A percentile compares a stretch with the other conserved stretches of the same genome.
These are phyloP conservation scores for Ceratosolen solmsi DNA, from an alignment of 1,140 invertebrate genomes.

Conservation along the genomic window DNA sequence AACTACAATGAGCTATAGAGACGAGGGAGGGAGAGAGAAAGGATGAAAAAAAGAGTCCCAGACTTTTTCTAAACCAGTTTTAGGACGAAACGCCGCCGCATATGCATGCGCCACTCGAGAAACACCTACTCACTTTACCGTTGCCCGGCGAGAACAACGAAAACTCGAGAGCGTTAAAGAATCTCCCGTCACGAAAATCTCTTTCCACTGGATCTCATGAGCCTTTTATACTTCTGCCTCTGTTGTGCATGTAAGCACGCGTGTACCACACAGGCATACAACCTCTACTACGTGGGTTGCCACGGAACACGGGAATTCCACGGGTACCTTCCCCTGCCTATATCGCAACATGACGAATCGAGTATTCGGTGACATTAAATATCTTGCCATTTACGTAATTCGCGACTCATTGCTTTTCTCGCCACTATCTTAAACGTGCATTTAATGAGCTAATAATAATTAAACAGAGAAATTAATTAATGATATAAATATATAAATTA, in stretches of 20 bases:
- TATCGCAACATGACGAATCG: background rate
- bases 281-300: background rate
- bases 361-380: too few species aligned
- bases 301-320: background rate
- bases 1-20: background rate
- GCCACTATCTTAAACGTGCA: too few species aligned
- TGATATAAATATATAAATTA: too few species aligned
- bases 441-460: too few species aligned
- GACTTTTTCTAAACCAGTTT: constrained; percentile 66
- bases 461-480: too few species aligned
- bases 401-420: too few species aligned
- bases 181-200: constrained; percentile 22
- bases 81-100: constrained; percentile 40
- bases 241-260: background rate
- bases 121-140: constrained; percentile 66
- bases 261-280: background rate
- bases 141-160: constrained; percentile 52
- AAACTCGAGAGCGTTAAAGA: constrained; percentile 21
- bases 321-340: background rate
- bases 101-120: constrained; percentile 33
- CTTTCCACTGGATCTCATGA: background rate
- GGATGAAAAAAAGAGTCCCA: background rate
- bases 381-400: too few species aligned
- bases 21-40: constrained; percentile 2
- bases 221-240: background rate